These are phyloP conservation scores for Oncorhynchus keta DNA, from an alignment of 2,113 vertebrate species.

Conservation along the genomic window DNA sequence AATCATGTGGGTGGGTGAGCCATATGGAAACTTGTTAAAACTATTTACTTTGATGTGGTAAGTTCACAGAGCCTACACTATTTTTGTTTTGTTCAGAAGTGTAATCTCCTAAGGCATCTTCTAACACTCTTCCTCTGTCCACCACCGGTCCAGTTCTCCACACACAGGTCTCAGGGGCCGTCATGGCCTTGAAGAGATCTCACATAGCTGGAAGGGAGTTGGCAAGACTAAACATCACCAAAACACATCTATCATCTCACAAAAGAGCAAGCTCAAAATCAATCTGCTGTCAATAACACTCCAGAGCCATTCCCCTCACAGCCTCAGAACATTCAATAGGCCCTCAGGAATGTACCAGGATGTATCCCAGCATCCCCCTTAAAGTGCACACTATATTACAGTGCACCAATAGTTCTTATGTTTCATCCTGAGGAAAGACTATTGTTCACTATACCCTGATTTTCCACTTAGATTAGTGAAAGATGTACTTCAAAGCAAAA, in stretches of 20 bases:
- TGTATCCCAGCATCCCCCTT: no score
- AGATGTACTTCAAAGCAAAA: conserved; percentile 1
- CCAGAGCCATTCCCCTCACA: conserved; percentile 34
- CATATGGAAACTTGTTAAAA: no score
- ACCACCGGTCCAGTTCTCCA: background rate
- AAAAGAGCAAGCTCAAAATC: conserved; percentile 55
- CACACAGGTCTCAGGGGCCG: conserved; percentile 37
- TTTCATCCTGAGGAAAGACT: background rate
- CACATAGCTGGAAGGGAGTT: conserved; percentile 29
- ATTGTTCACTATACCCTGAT: background rate
- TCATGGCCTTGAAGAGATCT: conserved; percentile 5
- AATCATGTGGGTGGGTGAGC: no score
- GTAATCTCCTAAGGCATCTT: conserved; percentile 36
- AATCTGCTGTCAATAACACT: conserved; percentile 66
- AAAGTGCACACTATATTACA: no score
- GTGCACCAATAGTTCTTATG: no score
- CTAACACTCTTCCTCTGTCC: background rate
- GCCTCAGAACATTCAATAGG: conserved; percentile 37
- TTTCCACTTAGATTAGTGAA: background rate
- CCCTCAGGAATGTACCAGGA: conserved; percentile 16
- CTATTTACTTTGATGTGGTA: no score
- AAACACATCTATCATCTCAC: conserved; percentile 63
- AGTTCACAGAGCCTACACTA: background rate
- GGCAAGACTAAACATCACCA: conserved; percentile 54
- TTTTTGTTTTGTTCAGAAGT: conserved; percentile 24